Evolutionary conservation across 30 jellyfish, hydroid and myxozoan species (phyloP).

Genomic region (Rhopilema esculentum): DNA sequence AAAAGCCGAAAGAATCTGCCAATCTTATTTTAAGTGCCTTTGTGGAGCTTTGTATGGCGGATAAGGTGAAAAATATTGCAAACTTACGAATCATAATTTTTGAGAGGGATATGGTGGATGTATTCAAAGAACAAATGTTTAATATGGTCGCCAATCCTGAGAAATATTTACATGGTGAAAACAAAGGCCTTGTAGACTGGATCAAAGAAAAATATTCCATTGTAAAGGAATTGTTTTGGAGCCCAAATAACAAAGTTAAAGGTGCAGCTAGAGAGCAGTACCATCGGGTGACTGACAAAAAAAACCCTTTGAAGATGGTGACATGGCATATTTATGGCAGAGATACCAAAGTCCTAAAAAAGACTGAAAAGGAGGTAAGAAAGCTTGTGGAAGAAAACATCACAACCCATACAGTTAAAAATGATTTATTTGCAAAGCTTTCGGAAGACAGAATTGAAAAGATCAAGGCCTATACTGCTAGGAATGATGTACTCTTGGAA

Average conservation of each 20-base stretch:
- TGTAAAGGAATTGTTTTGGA: neutral
- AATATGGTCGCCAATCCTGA: slow-evolving; percentile 7
- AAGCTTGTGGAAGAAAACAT: slow-evolving; percentile 18
- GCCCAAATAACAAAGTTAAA: neutral
- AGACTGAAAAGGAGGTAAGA: neutral
- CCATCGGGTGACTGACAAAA: neutral
- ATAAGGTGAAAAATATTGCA: neutral
- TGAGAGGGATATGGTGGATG: slow-evolving; percentile 38
- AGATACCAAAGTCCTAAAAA: slow-evolving; percentile 3
- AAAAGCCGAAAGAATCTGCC: slow-evolving; percentile 40
- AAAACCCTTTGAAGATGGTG: neutral
- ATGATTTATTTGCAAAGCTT: slow-evolving; percentile 3
- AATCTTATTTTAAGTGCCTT: slow-evolving; percentile 40
- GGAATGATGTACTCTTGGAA: slow-evolving; percentile 28
- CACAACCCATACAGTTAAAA: neutral
- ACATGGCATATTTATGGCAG: neutral
- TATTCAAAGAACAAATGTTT: slow-evolving; percentile 8
- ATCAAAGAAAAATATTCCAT: slow-evolving; percentile 2
- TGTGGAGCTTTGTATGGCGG: slow-evolving; percentile 20
- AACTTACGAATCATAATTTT: slow-evolving; percentile 11
- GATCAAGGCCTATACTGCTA: slow-evolving; percentile 3
- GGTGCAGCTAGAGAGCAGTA: neutral
- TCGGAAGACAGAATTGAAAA: neutral
- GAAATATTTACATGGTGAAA: neutral
- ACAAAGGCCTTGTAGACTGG: slow-evolving; percentile 10